These are phyloP conservation scores for Drosophila conformis DNA, from an alignment of 2,888 invertebrate genomes.

Conservation along the genomic window DNA sequence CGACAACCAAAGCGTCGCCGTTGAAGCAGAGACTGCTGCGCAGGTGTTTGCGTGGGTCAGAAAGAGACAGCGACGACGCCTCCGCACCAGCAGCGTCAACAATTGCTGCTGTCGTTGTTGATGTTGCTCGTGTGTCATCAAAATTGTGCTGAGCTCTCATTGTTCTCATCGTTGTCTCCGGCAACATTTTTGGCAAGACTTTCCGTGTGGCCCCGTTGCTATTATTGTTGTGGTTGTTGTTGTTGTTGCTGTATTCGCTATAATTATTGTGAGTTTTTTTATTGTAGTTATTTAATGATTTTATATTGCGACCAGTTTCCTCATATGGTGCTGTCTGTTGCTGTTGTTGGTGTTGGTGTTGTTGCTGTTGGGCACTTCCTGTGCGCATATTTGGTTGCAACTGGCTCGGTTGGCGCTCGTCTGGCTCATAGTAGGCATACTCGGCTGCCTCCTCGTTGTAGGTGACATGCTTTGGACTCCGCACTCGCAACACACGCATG, in stretches of 20 bases:
- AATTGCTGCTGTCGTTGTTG: conserved; percentile 22
- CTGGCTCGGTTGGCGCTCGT: conserved; percentile 42
- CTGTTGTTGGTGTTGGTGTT: conserved; percentile 25
- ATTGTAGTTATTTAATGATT: conserved; percentile 71
- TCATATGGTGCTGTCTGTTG: conserved; percentile 56
- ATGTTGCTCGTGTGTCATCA: conserved; percentile 53
- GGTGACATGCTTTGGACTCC: conserved; percentile 73
- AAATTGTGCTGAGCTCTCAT: conserved; percentile 40
- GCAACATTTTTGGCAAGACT: conserved; percentile 69
- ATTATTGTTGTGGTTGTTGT: conserved; percentile 29
- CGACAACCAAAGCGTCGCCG: conserved; percentile 80
- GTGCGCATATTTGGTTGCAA: conserved; percentile 72
- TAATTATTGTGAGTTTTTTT: conserved; percentile 60
- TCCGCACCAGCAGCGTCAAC: conserved; percentile 31
- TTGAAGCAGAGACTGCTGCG: conserved; percentile 84
- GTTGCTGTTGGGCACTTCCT: conserved; percentile 67
- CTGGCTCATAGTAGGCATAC: conserved; percentile 61
- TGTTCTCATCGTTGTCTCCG: conserved; percentile 49
- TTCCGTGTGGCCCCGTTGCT: conserved; percentile 57
- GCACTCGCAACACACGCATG: conserved; percentile 65
- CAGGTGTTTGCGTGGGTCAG: conserved; percentile 80
- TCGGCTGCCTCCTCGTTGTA: conserved; percentile 71
- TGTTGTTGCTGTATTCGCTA: conserved; percentile 35
- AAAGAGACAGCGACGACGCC: conserved; percentile 45
- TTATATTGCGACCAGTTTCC: conserved; percentile 71